phyloP scores from a whole-genome alignment of 2,888 invertebrate species.

The Selenia dentaria region DNA sequence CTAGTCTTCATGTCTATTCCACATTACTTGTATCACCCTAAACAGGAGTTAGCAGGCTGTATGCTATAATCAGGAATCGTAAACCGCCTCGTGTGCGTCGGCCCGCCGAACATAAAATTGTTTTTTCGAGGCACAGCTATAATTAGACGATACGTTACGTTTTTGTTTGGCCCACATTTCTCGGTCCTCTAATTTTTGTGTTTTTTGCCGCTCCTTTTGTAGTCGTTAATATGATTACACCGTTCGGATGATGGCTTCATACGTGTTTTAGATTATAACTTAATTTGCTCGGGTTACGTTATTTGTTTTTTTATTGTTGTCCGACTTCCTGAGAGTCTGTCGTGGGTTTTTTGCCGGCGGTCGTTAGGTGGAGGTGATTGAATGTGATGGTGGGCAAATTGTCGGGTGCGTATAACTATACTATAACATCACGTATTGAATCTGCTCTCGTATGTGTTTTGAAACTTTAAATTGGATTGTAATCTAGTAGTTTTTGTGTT shows the following conservation, averaged over 20 bases:
- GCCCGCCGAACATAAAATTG: slow-evolving; percentile 75
- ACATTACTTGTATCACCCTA: slow-evolving; percentile 40
- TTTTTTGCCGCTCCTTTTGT: slow-evolving; percentile 83
- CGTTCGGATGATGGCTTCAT: slow-evolving; percentile 84
- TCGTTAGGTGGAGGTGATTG: slow-evolving; percentile 81
- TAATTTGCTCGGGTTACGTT: slow-evolving; percentile 80
- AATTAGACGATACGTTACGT: slow-evolving; percentile 83
- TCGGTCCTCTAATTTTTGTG: slow-evolving; percentile 83
- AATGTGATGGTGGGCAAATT: slow-evolving; percentile 79
- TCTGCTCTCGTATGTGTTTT: slow-evolving; percentile 57
- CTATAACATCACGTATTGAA: slow-evolving; percentile 57
- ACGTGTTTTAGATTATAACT: slow-evolving; percentile 85
- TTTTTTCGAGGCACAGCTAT: slow-evolving; percentile 82
- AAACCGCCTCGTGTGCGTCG: slow-evolving; percentile 66
- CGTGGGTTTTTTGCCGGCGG: slow-evolving; percentile 71
- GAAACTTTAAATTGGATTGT: slow-evolving; percentile 59
- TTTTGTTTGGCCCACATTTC: slow-evolving; percentile 85
- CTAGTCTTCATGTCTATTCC: slow-evolving; percentile 35
- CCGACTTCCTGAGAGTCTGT: slow-evolving; percentile 82
- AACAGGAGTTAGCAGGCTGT: slow-evolving; percentile 38
- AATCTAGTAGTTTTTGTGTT: slow-evolving; percentile 29
- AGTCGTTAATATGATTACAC: slow-evolving; percentile 85
- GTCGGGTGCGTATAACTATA: slow-evolving; percentile 45
- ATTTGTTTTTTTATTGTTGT: slow-evolving; percentile 82
- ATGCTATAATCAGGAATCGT: slow-evolving; percentile 49